These are phyloP conservation scores for Festucalex cinctus DNA, from an alignment of 2,113 vertebrate species.

Conservation along the genomic window DNA sequence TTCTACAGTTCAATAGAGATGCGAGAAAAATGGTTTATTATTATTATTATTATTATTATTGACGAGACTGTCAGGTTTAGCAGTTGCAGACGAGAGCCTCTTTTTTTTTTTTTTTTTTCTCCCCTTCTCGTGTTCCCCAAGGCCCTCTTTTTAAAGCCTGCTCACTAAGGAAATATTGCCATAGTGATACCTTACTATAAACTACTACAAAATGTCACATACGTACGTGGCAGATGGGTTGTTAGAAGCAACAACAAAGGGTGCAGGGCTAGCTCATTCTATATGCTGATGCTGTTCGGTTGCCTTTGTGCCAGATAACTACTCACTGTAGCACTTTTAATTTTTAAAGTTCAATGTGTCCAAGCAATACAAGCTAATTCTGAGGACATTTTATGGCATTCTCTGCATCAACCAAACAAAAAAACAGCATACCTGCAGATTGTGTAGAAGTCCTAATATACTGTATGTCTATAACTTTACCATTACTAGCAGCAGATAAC, in stretches of 20 bases:
- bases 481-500: not conserved
- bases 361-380: not conserved
- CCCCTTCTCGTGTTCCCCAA: not conserved
- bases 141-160: not conserved
- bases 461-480: not conserved
- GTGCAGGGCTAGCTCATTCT: not conserved
- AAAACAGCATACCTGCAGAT: not conserved
- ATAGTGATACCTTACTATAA: not conserved
- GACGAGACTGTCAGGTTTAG: not conserved
- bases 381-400: not conserved
- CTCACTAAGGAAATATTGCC: not conserved
- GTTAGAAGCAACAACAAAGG: not conserved
- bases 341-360: not conserved
- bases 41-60: no score
- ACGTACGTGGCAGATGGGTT: conserved; percentile 1
- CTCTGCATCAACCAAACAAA: not conserved
- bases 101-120: not conserved
- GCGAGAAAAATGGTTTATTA: not conserved
- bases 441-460: no score
- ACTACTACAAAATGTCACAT: not conserved
- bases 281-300: not conserved
- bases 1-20: conserved; percentile 2
- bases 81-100: not conserved
- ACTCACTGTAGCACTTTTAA: not conserved
- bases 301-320: not conserved